These are phyloP conservation scores for Heteromormyrus szaboi DNA, from an alignment of 2,797 vertebrate genomes.

Conservation along the genomic window DNA sequence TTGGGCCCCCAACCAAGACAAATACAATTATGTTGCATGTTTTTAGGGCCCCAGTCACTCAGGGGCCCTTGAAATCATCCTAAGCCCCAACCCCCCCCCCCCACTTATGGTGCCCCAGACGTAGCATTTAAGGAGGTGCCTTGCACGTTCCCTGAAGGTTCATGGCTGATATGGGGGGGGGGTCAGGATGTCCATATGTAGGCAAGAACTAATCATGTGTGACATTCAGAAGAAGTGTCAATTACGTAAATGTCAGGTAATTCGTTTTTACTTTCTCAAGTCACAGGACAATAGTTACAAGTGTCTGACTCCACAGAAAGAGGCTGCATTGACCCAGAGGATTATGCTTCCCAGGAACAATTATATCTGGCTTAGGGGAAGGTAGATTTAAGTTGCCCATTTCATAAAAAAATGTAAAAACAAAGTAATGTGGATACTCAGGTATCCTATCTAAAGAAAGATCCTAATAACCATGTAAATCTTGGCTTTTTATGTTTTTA, in stretches of 20 bases:
- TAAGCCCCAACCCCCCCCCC: not conserved
- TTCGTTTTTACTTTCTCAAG: not conserved
- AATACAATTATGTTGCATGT: not conserved
- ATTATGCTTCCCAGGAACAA: not conserved
- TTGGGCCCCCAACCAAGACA: not conserved
- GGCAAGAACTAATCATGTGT: not conserved
- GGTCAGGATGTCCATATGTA: not conserved
- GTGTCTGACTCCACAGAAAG: not conserved
- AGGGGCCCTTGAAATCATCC: not conserved
- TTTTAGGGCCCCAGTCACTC: not conserved
- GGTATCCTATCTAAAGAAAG: not conserved
- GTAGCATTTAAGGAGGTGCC: not conserved
- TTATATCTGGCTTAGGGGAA: not conserved
- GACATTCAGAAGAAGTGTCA: not conserved
- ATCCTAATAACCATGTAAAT: not conserved
- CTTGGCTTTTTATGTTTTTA: not conserved
- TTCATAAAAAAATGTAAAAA: not conserved
- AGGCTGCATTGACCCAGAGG: not conserved
- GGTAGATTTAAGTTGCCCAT: not conserved
- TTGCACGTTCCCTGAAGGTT: not conserved
- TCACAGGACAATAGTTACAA: not conserved
- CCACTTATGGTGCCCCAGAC: not conserved
- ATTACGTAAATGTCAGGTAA: not conserved
- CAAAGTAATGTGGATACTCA: not conserved
- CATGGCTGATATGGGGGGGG: not conserved